Percentiles rank a stretch among this genome's conserved stretches.
Conservation (phyloP, 2,888 invertebrate genomes). For the Tupiocoris notatus region DNA sequence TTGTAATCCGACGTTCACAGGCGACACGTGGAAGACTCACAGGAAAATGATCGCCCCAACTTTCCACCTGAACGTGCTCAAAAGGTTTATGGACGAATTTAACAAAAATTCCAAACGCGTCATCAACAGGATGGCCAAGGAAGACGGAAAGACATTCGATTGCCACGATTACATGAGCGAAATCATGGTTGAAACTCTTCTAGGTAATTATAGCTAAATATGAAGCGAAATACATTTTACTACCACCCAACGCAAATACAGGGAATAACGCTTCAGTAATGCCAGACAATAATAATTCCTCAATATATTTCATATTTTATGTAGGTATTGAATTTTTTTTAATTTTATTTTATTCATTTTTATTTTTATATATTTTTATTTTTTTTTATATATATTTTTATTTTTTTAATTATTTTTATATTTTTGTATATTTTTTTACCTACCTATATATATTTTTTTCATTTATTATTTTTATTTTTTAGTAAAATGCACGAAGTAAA, state of each 20-base stretch:
- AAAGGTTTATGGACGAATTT: slow-evolving; percentile 82
- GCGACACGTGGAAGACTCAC: slow-evolving; percentile 81
- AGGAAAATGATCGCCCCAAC: slow-evolving; percentile 84
- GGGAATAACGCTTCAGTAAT: too few relatives aligned
- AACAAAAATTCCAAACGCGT: slow-evolving; percentile 65
- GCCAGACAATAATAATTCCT: too few relatives aligned
- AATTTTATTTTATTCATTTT: not conserved
- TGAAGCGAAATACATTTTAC: too few relatives aligned
- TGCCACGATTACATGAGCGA: slow-evolving; percentile 53
- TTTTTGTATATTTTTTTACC: not conserved
- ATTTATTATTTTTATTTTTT: too few relatives aligned
- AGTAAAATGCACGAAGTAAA: too few relatives aligned
- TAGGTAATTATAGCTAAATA: slow-evolving; percentile 48
- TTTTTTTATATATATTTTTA: not conserved
- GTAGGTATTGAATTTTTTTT: too few relatives aligned
- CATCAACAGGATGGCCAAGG: slow-evolving; percentile 55
- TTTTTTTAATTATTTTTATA: not conserved
- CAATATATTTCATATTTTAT: too few relatives aligned
- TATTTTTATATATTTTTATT: not conserved
- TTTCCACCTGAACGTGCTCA: slow-evolving; percentile 82
- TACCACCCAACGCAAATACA: too few relatives aligned
- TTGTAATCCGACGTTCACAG: too few relatives aligned
- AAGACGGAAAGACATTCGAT: slow-evolving; percentile 50
- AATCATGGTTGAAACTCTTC: slow-evolving; percentile 52
- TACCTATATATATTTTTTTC: not conserved